Percentiles rank a stretch among this genome's conserved stretches.
phyloP scores from a whole-genome alignment of 2,113 vertebrate genomes.

The Reinhardtius hippoglossoides region DNA sequence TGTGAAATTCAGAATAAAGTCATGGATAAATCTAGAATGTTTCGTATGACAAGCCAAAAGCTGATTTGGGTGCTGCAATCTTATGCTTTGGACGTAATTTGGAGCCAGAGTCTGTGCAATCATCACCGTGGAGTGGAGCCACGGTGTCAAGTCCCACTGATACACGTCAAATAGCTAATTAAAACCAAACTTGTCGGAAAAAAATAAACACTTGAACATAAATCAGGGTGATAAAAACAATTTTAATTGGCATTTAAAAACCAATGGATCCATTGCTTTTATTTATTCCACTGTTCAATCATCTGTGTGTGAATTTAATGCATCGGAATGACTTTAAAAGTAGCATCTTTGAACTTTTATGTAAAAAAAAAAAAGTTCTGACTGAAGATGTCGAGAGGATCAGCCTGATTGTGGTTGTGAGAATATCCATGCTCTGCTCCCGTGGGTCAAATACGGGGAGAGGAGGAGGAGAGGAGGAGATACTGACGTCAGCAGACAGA shows the following conservation, averaged over 20 bases:
- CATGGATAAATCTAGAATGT: neutral
- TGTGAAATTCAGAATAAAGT: constrained; percentile 12
- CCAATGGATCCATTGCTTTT: too few species aligned
- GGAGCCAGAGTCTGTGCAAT: too few species aligned
- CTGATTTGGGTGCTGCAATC: too few species aligned
- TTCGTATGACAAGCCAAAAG: neutral
- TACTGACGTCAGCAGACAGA: constrained; percentile 44
- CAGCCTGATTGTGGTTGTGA: neutral
- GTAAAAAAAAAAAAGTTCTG: neutral
- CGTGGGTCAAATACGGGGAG: constrained; percentile 1
- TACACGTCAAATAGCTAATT: too few species aligned
- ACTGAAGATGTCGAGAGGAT: constrained; percentile 4
- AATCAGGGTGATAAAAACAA: too few species aligned
- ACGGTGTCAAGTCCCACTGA: too few species aligned
- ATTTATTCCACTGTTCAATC: neutral
- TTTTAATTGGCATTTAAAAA: too few species aligned
- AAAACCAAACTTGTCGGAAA: too few species aligned
- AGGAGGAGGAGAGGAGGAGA: constrained; percentile 14
- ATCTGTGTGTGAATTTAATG: neutral
- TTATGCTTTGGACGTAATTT: too few species aligned
- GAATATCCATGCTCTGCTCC: neutral
- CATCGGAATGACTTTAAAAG: neutral
- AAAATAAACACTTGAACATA: too few species aligned
- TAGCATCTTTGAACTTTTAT: neutral
- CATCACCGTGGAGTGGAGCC: too few species aligned